Base-by-base conservation (phyloP, 1,140 invertebrate species). In the Drosophila burlai region DNA sequence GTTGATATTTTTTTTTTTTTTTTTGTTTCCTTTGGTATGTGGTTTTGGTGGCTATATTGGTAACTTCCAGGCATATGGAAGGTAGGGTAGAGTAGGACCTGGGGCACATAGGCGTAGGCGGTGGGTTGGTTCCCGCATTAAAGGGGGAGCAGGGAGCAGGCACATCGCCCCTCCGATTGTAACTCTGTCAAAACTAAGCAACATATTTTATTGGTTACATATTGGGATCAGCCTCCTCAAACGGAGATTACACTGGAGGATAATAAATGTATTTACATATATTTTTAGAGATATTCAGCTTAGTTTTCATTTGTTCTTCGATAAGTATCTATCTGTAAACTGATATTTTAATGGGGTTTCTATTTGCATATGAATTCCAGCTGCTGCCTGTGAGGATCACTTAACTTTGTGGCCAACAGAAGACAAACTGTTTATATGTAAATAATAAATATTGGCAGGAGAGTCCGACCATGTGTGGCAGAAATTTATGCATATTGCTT, bases 1-100 rank as follows among this genome's bases (percentile, higher is more conserved):
- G 82, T 84, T 84, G 73, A 78, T 83, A 71, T 84, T 73, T 81
- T 80, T 66, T 67, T 66, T 47, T 46, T 15, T 45, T 66, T 47
- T 46, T 15, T 45, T 15, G 2, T 6, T 24, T 76, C 62, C 54
- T 45, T 74, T 67, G 68, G 54, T 49, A 66, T 83, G 57, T 58
- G 59, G 26, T 55, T 36, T 42, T 43, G 21, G 61, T 54, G 55
- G 36, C 36, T 42, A n/a, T 42, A 42, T 29, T 50, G 59, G 43
- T 54, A 54, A 36, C 50, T 54, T 21, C 29, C 7, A 7, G 45
- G 26, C 47, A n/a, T 2, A 38, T 31, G 40, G 40, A 34, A 63
- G 55, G 36, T 24, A 15, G 45, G 21, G 21, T 47, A 26, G 24
- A 26, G 47, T 49, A 50, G 38, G 66, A 71, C 52, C 15, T 11